Evolutionary conservation across 2,797 vertebrate species (phyloP), one percentile per base, ranked within the genome.

Genomic region (Sebastes paucispinis): DNA sequence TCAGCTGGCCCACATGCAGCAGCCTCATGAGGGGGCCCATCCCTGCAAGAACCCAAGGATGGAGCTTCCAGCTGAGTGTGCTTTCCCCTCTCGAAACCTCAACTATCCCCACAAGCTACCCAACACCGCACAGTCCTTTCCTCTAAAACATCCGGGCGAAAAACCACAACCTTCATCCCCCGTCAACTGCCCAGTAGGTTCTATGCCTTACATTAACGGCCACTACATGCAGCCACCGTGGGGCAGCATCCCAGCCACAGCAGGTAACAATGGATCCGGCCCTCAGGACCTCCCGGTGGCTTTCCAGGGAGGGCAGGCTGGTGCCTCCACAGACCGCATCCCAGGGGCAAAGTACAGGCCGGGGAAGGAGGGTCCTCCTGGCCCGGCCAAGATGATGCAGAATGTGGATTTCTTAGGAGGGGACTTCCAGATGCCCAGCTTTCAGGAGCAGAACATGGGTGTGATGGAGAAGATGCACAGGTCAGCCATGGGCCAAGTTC

Each of bases 181-280:
- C 0, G 92, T 96, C 80, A 93, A 87, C 74, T 93, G 92, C 59
- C 85, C 94, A 1, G 94, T 95, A 27, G 97, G 95, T 76, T 93
- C 96, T 54, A 85, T 97, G 95, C 96, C 96, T 90, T 99, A 98
- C 74, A 94, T 96, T 80, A 98, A 98, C 3, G 97, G 97, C 89
- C 97, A 97, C 93, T 99, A 97, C 92, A 96, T 98, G 95, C 97
- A 97, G 77, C 96, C 97, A 36, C 87, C 96, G 8, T 99, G 98
- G 98, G 97, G 96, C 91, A 95, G 96, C 93, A 94, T 97, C 85
- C 94, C 98, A 80, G 96, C 96, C 89, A 96, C 97, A 0, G 96
- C 97, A 83, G 97, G 97, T 86, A 97, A 96, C 93, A 97, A 97
- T 90, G 97, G 96, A 94, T 96, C 97, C 1, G 96, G 97, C 84